Base-by-base conservation (phyloP, 2,888 invertebrate genomes). In the Noctua comes region DNA sequence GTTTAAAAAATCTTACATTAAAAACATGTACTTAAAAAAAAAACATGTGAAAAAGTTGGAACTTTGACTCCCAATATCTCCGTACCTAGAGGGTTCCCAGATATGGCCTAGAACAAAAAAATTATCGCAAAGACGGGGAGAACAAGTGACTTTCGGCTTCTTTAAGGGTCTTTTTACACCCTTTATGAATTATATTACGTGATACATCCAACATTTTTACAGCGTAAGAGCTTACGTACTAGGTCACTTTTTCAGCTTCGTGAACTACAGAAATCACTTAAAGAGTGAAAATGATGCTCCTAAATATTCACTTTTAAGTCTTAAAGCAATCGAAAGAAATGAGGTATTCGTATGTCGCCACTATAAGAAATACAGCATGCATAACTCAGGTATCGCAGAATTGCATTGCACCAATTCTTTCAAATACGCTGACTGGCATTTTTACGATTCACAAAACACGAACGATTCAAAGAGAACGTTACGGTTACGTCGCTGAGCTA, bases 401-500 rank as follows among this genome's bases (percentile, higher is more conserved):
- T 68, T 71, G 57, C 43, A 73, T 64, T 64, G 57, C 59, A 51
- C 57, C 54, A 46, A 78, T 84, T 73, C 65, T 74, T 80, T 31
- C 65, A 64, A 87, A 76, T 74, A 31, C 27, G 76, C 80, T 64
- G 71, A 84, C 76, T 36, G 59, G 66, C 69, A 73, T 71, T 76
- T 80, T 78, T 59, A 7, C 64, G 46, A 79, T 80, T 73, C 85
- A 84, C 70, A 65, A 87, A 85, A 84, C 84, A 54, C 74, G 69
- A 70, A 71, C 66, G 70, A 59, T 71, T 74, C 80, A 84, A 84
- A 85, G 85, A 65, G 73, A 84, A 73, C 57, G 73, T 21, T 64
- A 65, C 64, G n/a, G 73, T 21, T 64, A 65, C 64, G n/a, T 59
- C 36, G 72, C 51, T 59, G 84, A 51, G 65, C 71, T 72, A 51